phyloP scores from a whole-genome alignment of 2,797 vertebrate species.

The Acestrorhynchus altus region DNA sequence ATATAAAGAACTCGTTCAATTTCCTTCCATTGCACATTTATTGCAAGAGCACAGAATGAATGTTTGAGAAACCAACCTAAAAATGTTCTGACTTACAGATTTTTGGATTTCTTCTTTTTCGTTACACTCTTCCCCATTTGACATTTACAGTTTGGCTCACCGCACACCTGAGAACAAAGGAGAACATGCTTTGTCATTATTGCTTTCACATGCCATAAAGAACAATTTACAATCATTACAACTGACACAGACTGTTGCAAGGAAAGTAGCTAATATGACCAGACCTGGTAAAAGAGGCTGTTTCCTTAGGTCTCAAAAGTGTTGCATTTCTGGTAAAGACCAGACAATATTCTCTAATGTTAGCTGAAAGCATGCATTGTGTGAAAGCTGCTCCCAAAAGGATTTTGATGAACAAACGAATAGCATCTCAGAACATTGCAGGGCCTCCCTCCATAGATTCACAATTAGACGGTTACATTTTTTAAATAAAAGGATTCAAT shows the following conservation, averaged over 20 bases:
- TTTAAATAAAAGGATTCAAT: no score
- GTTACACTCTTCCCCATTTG: constrained; percentile 57
- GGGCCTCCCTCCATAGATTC: no score
- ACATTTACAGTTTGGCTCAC: constrained; percentile 61
- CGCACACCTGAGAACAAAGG: constrained; percentile 52
- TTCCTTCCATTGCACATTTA: not conserved
- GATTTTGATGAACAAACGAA: no score
- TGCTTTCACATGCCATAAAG: not conserved
- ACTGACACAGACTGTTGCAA: not conserved
- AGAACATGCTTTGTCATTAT: not conserved
- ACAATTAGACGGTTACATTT: no score
- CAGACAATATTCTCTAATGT: no score
- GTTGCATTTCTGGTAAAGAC: no score
- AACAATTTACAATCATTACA: not conserved
- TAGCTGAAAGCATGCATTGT: no score
- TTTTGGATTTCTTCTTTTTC: constrained; percentile 69
- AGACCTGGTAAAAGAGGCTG: no score
- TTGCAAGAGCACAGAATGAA: not conserved
- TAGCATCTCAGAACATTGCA: no score
- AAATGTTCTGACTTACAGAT: constrained; percentile 64
- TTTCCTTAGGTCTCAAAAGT: no score
- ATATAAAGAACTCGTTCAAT: not conserved
- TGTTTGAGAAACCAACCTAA: not conserved
- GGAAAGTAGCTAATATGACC: no score
- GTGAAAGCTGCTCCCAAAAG: no score